phyloP scores from a whole-genome alignment of 2,888 invertebrate species.

The Dexiosoma caninum region DNA sequence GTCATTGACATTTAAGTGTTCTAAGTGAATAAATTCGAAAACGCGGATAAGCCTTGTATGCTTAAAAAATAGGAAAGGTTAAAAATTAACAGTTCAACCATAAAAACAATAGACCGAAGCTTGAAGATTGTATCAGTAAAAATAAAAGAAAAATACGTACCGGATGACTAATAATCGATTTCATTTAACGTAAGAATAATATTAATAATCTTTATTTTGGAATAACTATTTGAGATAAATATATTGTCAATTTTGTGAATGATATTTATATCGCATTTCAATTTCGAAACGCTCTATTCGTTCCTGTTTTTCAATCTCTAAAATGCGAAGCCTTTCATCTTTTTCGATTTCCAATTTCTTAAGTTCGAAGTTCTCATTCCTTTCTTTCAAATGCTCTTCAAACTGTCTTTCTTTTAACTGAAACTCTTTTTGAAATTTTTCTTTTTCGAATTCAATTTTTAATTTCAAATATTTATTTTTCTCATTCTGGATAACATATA shows the following conservation, averaged over 20 bases:
- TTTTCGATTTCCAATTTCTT: slow-evolving; percentile 25
- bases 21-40: too few species aligned
- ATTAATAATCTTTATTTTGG: too few species aligned
- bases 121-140: too few species aligned
- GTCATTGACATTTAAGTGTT: too few species aligned
- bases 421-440: slow-evolving; percentile 20
- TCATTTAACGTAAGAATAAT: too few species aligned
- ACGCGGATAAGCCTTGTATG: too few species aligned
- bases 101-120: too few species aligned
- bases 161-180: too few species aligned
- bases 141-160: too few species aligned
- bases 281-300: background rate
- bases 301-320: slow-evolving; percentile 31
- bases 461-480: background rate
- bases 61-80: too few species aligned
- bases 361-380: slow-evolving; percentile 1
- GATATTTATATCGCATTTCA: slow-evolving; percentile 17
- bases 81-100: too few species aligned
- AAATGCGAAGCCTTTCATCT: background rate
- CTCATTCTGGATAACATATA: slow-evolving; percentile 1
- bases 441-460: slow-evolving; percentile 7
- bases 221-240: too few species aligned
- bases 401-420: background rate
- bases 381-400: background rate
- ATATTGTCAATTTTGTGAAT: background rate